Evolutionary conservation across 2,797 vertebrate genomes (phyloP).

Genomic region (Sebastes vulpes): DNA sequence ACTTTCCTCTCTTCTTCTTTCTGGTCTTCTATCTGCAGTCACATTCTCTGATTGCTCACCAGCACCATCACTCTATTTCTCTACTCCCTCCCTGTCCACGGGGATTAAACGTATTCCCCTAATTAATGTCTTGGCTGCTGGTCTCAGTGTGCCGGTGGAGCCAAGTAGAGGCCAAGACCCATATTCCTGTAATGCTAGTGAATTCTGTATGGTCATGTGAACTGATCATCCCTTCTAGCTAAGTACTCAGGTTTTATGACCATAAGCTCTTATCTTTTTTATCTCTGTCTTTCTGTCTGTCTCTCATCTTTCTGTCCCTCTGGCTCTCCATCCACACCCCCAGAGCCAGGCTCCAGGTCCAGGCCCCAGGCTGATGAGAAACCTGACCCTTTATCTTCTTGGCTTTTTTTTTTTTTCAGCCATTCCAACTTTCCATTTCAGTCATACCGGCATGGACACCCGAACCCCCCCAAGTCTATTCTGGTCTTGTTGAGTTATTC

Average conservation of each 20-base stretch:
- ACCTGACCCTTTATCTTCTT: slow-evolving; percentile 50
- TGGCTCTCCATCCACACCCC: slow-evolving; percentile 33
- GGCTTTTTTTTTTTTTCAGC: slow-evolving; percentile 21
- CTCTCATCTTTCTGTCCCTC: neutral
- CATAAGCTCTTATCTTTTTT: neutral
- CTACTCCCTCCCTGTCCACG: slow-evolving; percentile 8
- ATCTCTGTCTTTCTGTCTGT: neutral
- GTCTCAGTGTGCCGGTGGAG: slow-evolving; percentile 56
- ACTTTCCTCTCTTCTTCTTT: neutral
- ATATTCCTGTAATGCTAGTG: slow-evolving; percentile 29
- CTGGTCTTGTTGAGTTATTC: slow-evolving; percentile 74
- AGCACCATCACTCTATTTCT: neutral
- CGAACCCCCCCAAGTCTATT: slow-evolving; percentile 76
- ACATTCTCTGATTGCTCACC: slow-evolving; percentile 9
- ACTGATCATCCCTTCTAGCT: slow-evolving; percentile 8
- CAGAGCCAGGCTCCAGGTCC: slow-evolving; percentile 19
- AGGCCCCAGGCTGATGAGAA: slow-evolving; percentile 52
- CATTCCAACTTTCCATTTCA: slow-evolving; percentile 82
- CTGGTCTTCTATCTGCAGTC: slow-evolving; percentile 2
- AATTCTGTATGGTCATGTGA: slow-evolving; percentile 15
- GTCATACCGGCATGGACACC: slow-evolving; percentile 65
- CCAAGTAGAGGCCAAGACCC: slow-evolving; percentile 44
- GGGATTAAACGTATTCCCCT: slow-evolving; percentile 79
- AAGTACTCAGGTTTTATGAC: slow-evolving; percentile 26
- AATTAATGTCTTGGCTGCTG: slow-evolving; percentile 79